Base-by-base conservation (phyloP, 2,888 invertebrate species). In the Chloroclystis v-ata region DNA sequence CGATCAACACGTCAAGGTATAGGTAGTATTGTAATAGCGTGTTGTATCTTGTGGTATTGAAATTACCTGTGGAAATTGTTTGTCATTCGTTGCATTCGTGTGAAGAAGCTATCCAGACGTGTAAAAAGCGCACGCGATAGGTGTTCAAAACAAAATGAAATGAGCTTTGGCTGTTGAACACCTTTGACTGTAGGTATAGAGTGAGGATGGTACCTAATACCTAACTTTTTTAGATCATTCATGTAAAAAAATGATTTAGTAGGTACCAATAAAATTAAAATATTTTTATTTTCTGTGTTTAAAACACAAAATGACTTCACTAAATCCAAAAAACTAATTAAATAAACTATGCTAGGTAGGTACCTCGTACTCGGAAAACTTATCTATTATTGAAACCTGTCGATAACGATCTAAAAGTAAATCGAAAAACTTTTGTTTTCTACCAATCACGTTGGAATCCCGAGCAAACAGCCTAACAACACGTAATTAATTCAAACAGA, bases 31-130 rank as follows among this genome's bases (percentile, higher is more conserved):
- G 38, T 43, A 43, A 43, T 44, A 12, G 46, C 51, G 40, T 52
- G 46, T 40, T 41, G 41, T 29, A 44, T 47, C 24, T 33, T 38
- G 47, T 41, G 59, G 40, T 50, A 51, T 54, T 47, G 43, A 47
- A 53, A 47, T 44, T 52, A 45, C 46, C 41, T 28, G 39, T 43
- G 47, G 28, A 52, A 67, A 69, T 63, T 64, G 65, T 68, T 70
- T 65, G 63, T 65, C 63, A 63, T 72, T 70, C 60, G 68, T 16
- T 72, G 71, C 74, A 73, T 75, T 57, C 72, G 73, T 72, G 75
- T 72, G 71, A 69, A 72, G 69, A 54, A 67, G 64, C 69, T 58
- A 75, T 78, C n/a, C n/a, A n/a, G n/a, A 69, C 63, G 54, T 61
- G 61, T 50, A 13, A n/a, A 51, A 28, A 5, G 35, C 41, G 57